Conservation (phyloP, 2,113 vertebrate genomes). For the Hippocampus barbouri region DNA sequence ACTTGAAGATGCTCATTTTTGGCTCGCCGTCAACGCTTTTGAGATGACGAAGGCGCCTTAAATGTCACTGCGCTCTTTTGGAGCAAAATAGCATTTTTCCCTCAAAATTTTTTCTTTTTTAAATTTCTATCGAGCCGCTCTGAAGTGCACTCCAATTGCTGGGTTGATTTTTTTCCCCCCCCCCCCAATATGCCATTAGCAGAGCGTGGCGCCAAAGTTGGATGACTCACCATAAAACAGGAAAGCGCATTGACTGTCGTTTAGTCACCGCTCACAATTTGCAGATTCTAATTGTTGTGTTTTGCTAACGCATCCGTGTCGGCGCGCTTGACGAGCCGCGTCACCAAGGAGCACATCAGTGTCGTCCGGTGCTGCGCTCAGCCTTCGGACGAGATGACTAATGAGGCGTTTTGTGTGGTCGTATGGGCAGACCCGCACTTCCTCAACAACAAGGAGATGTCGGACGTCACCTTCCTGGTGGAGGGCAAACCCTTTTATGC, state of each 20-base stretch:
- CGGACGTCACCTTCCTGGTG: constrained; percentile 78
- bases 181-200: not conserved
- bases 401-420: constrained; percentile 5
- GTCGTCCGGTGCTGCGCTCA: not conserved
- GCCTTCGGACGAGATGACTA: not conserved
- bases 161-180: no score
- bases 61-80: constrained; percentile 6
- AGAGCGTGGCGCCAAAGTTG: not conserved
- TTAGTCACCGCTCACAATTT: not conserved
- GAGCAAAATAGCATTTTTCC: not conserved
- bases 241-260: not conserved
- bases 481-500: constrained; percentile 79
- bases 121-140: not conserved
- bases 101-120: not conserved
- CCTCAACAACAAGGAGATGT: constrained; percentile 79
- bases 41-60: not conserved
- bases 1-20: not conserved
- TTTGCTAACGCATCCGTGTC: not conserved
- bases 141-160: not conserved
- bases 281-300: not conserved
- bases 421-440: constrained; percentile 68
- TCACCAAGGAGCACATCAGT: constrained; percentile 8
- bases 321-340: not conserved
- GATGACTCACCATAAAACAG: constrained; percentile 5
- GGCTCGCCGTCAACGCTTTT: not conserved